phyloP scores from a whole-genome alignment of 2,113 vertebrate species.

The Grammomys dolichurus region DNA sequence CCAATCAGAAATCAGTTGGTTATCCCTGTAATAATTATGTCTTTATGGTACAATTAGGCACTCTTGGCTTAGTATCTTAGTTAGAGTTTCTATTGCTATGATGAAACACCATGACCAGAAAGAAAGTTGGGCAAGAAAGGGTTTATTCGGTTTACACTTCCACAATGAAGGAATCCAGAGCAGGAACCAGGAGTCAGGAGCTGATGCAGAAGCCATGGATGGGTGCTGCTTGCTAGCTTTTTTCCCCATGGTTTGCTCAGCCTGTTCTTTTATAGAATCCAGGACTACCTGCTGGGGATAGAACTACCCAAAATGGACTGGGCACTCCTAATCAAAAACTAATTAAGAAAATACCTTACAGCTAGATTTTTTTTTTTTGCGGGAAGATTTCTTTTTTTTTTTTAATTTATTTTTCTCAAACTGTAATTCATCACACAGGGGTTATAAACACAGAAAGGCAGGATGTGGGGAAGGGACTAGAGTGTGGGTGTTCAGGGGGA shows the following conservation, averaged over 20 bases:
- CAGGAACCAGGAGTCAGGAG: not conserved
- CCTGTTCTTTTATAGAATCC: not conserved
- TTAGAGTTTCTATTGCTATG: not conserved
- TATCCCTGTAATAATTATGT: not conserved
- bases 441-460: too few species aligned
- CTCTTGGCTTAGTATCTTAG: not conserved
- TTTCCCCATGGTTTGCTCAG: not conserved
- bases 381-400: too few species aligned
- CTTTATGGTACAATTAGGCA: not conserved
- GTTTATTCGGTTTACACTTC: not conserved
- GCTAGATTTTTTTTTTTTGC: too few species aligned
- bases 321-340: not conserved
- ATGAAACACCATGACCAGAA: not conserved
- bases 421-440: too few species aligned
- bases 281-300: not conserved
- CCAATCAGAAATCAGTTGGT: not conserved
- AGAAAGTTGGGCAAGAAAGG: not conserved
- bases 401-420: too few species aligned
- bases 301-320: not conserved
- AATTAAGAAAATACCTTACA: not conserved
- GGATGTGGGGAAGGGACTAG: too few species aligned
- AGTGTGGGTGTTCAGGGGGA: too few species aligned
- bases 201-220: not conserved
- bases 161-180: not conserved
- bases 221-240: not conserved